phyloP scores from a whole-genome alignment of 2,797 vertebrate genomes.

The Hydrolagus colliei region DNA sequence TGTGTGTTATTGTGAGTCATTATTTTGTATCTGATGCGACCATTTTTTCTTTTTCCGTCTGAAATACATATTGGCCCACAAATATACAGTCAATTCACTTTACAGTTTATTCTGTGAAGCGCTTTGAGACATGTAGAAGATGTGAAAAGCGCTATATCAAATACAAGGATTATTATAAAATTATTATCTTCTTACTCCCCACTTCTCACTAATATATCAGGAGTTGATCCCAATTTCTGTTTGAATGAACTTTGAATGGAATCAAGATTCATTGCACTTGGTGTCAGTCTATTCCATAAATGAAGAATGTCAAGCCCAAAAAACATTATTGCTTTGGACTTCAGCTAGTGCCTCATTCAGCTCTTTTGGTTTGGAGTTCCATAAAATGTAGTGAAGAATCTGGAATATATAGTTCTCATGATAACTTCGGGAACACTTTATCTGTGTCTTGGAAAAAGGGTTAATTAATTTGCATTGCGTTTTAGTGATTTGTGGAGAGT shows the following conservation, averaged over 20 bases:
- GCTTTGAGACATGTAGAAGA: too few species aligned
- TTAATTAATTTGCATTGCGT: not conserved
- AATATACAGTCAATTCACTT: too few species aligned
- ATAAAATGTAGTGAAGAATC: too few species aligned
- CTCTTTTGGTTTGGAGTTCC: too few species aligned
- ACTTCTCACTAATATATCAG: not conserved
- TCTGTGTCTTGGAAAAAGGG: too few species aligned
- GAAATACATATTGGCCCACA: not conserved
- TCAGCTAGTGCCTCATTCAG: not conserved
- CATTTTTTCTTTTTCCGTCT: not conserved
- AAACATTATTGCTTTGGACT: not conserved
- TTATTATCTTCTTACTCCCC: not conserved
- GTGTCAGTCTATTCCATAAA: conserved; percentile 3
- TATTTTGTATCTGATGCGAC: not conserved
- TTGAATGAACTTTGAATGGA: not conserved
- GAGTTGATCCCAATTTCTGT: not conserved
- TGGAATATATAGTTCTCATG: too few species aligned
- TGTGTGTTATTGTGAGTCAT: too few species aligned
- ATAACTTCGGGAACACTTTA: too few species aligned
- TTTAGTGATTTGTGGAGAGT: not conserved
- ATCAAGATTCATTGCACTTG: not conserved
- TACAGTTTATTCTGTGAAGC: too few species aligned
- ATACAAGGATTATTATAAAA: too few species aligned
- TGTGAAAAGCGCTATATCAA: too few species aligned
- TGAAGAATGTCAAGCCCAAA: not conserved